Conservation (phyloP, 2,888 invertebrate genomes). For the Seira musarum region DNA sequence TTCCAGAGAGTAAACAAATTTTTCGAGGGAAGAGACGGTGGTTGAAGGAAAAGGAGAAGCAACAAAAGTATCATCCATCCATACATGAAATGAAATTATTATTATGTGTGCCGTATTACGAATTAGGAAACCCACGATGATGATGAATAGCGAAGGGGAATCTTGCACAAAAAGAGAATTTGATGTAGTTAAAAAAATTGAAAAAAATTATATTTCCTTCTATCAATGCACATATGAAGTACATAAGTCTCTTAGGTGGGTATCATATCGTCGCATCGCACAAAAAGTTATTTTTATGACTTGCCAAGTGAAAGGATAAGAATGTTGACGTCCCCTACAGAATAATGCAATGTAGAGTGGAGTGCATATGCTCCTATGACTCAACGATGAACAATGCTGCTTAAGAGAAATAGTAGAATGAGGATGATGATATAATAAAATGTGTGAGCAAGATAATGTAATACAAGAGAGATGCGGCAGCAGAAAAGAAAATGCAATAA, state of each 20-base stretch:
- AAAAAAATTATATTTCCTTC: background rate
- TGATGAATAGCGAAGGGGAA: background rate
- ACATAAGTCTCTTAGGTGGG: background rate
- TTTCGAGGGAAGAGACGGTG: background rate
- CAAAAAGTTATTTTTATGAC: background rate
- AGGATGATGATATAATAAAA: constrained; percentile 26
- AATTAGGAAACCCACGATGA: constrained; percentile 21
- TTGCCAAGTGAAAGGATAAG: constrained; percentile 11
- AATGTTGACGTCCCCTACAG: constrained; percentile 14
- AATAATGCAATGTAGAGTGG: background rate
- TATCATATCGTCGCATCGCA: background rate
- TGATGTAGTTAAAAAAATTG: constrained; percentile 16
- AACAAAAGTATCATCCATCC: constrained; percentile 41
- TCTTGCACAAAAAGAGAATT: background rate
- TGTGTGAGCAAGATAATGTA: background rate
- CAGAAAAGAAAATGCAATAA: constrained; percentile 38
- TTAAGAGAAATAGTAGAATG: constrained; percentile 17
- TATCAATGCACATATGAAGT: background rate
- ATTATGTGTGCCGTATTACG: constrained; percentile 37
- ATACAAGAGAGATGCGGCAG: background rate
- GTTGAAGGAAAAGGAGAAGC: constrained; percentile 13
- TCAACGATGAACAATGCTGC: constrained; percentile 6
- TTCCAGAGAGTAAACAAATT: constrained; percentile 7
- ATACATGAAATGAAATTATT: constrained; percentile 54
- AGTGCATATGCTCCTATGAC: background rate